Evolutionary conservation across 2,797 vertebrate species (phyloP), one percentile per base, ranked within the genome.

Genomic region (Limnodromus scolopaceus): DNA sequence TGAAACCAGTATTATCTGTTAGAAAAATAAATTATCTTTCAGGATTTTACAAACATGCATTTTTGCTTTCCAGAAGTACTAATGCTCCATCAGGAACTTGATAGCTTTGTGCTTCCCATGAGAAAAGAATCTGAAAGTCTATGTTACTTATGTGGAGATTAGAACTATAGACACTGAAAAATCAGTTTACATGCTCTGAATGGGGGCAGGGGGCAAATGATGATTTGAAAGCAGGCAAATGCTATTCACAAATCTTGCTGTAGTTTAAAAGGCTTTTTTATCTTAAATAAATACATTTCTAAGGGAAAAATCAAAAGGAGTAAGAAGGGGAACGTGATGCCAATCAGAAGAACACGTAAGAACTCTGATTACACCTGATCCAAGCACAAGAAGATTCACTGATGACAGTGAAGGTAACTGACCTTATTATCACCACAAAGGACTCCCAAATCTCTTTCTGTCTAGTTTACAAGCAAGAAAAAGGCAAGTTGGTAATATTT

Each of bases 11-110:
- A 84, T 34, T 76, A 95, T 43, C 61, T 88, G 48, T 64, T 84
- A 71, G 79, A 65, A 93, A 96, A 90, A 78, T 54, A 65, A 95
- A 94, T 84, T 74, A 41, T 87, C 69, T 36, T 90, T 86, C 76
- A 93, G 54, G 54, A 86, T 81, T 96, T 96, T 86, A 95, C 49
- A 95, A 63, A 87, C 1, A 6, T 18, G 32, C 57, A 78, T 78
- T 89, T 92, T 84, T 69, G 58, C 38, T 51, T 92, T 94, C 69
- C 57, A 93, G 69, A 92, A 88, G 65, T 83, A 75, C 30, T 72
- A 87, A 79, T 75, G 54, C 36, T 72, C 61, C 39, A 16, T 69
- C 46, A 90, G 46, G 54, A 91, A 93, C 72, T 13, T 51, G 71
- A 95, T 72, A 88, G 70, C 48, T 91, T 88, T 94, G 19, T 69